Evolutionary conservation across 2,797 vertebrate genomes (phyloP), one percentile per base, ranked within the genome.

Genomic region (Sebastiscus albofasciatus): DNA sequence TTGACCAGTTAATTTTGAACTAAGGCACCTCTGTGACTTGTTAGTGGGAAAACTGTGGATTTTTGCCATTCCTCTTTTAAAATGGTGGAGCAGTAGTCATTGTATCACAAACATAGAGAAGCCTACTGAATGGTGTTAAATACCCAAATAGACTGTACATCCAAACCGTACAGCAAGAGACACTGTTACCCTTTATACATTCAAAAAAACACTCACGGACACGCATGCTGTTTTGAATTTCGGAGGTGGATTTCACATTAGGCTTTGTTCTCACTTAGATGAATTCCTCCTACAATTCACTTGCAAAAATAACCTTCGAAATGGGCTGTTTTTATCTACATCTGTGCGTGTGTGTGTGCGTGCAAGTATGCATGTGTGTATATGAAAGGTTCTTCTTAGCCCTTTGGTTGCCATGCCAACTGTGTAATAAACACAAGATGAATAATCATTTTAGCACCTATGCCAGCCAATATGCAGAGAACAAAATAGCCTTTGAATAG

Each of bases 351-450:
- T 78, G 36, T 39, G 3, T 31, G 13, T 60, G 12, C 3, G 3
- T 46, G 13, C 58, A 29, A 39, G 33, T 36, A 11, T 55, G 52
- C 29, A 8, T 67, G 18, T 56, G 13, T 73, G 49, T 87, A 16
- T 79, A 61, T 33, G 24, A 67, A 82, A 71, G 36, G 75, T 42
- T 24, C 18, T 55, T 67, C n/a, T 26, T 31, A 65, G 59, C 58
- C 60, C 80, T 81, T 84, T 54, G 20, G 86, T 91, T 92, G 69
- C 89, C 87, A 85, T 91, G 80, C 68, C 90, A 83, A 90, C 87
- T 33, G 39, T 79, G 46, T 77, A 82, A 88, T 90, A 83, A 86
- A 78, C 77, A 86, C 80, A 65, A 65, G 22, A 83, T 87, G 83
- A 89, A 92, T 86, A 82, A 79, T 79, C 8, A 72, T 79, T 82